phyloP scores from a whole-genome alignment of 2,113 vertebrate genomes.

The Talpa occidentalis region DNA sequence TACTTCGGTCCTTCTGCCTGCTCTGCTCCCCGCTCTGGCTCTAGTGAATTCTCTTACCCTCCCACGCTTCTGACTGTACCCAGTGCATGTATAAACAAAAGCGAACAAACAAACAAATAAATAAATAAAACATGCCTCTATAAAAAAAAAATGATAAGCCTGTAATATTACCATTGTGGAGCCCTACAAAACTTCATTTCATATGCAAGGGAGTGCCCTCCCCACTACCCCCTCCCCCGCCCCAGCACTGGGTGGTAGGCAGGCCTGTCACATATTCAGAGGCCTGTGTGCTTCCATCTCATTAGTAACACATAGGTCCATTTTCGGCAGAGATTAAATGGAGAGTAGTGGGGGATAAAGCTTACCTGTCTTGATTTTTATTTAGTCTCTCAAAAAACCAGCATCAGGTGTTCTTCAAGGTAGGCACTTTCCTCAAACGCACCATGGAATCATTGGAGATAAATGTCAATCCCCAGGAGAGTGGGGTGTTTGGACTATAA shows the following conservation, averaged over 20 bases:
- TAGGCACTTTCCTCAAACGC: not conserved
- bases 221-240: no score
- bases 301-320: slow-evolving; percentile 62
- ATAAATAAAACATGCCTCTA: no score
- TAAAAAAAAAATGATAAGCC: no score
- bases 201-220: slow-evolving; percentile 50
- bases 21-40: no score
- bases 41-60: no score
- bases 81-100: no score
- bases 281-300: slow-evolving; percentile 67
- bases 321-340: slow-evolving; percentile 76
- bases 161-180: slow-evolving; percentile 78
- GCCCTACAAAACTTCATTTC: slow-evolving; percentile 77
- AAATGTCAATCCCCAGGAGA: slow-evolving; percentile 26
- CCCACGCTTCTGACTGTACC: no score
- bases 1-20: no score
- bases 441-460: not conserved
- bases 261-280: slow-evolving; percentile 63
- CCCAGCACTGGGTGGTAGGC: slow-evolving; percentile 61
- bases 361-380: slow-evolving; percentile 61
- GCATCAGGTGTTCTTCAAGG: slow-evolving; percentile 47
- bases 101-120: no score
- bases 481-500: not conserved
- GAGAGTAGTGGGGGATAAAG: slow-evolving; percentile 26
- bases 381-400: slow-evolving; percentile 3